A percentile compares a stretch with the other conserved stretches of the same genome.
Evolutionary conservation across 2,888 invertebrate genomes (phyloP).

Genomic region (Orthosia gothica): DNA sequence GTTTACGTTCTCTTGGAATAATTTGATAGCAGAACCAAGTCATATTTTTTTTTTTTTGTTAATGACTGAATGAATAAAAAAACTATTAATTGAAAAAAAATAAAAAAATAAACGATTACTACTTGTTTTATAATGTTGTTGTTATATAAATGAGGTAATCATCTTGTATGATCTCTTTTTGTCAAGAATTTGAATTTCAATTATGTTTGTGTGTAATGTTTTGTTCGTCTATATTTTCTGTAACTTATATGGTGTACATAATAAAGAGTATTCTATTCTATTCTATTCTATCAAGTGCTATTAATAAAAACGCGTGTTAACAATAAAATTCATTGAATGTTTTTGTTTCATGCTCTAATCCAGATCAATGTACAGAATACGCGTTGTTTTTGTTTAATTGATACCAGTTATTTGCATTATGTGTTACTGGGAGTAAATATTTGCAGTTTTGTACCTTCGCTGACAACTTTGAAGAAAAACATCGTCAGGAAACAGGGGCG

Average conservation of each 20-base stretch:
- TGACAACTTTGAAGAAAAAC: no score
- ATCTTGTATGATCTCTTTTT: neutral
- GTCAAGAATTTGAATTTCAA: neutral
- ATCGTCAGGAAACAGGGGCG: no score
- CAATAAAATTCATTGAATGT: neutral
- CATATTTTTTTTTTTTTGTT: neutral
- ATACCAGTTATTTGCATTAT: neutral
- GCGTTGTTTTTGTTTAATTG: slow-evolving; percentile 1
- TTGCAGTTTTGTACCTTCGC: neutral
- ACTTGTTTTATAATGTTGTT: neutral
- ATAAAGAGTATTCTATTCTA: no score
- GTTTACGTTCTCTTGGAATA: no score
- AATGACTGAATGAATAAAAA: no score
- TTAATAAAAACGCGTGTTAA: neutral
- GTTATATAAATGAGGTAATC: neutral
- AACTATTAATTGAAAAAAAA: neutral
- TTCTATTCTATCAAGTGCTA: no score
- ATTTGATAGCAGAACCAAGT: no score
- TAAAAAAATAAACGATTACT: no score
- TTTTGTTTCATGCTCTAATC: neutral
- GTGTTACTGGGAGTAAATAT: neutral
- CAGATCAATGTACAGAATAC: neutral
- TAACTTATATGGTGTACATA: no score
- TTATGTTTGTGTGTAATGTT: no score
- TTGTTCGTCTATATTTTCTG: no score